phyloP scores from a whole-genome alignment of 2,888 invertebrate genomes.

The Microchrysa polita region DNA sequence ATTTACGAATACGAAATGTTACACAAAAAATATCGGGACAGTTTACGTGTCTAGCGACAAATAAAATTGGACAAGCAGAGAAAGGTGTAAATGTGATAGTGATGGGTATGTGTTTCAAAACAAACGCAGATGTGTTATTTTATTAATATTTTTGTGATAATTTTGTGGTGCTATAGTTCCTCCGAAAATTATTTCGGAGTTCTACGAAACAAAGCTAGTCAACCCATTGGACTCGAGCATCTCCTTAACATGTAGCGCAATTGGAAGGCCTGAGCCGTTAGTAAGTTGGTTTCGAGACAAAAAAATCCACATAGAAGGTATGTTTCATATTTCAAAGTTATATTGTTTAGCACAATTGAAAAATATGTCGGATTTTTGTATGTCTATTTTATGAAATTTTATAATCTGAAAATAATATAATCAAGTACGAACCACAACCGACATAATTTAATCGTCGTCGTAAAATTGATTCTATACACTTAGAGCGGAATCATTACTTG shows the following conservation, averaged over 20 bases:
- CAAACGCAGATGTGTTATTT: too few relatives aligned
- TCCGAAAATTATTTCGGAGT: slow-evolving; percentile 64
- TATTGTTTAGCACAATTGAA: too few relatives aligned
- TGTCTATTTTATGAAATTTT: too few relatives aligned
- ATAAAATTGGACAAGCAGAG: slow-evolving; percentile 66
- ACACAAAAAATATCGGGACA: slow-evolving; percentile 66
- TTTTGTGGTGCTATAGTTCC: too few relatives aligned
- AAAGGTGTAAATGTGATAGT: slow-evolving; percentile 63
- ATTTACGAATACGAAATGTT: slow-evolving; percentile 64
- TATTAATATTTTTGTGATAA: too few relatives aligned
- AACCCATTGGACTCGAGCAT: slow-evolving; percentile 53
- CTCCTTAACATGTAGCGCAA: slow-evolving; percentile 65
- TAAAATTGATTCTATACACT: too few relatives aligned
- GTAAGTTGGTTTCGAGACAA: slow-evolving; percentile 67
- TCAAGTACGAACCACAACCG: too few relatives aligned
- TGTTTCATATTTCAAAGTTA: too few relatives aligned
- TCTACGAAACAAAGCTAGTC: slow-evolving; percentile 63
- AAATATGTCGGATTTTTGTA: too few relatives aligned
- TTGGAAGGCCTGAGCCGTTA: slow-evolving; percentile 67
- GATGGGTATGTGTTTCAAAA: slow-evolving; percentile 64
- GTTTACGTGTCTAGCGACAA: slow-evolving; percentile 70
- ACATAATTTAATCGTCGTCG: too few relatives aligned
- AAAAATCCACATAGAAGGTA: slow-evolving; percentile 13
- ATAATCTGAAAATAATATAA: too few relatives aligned
- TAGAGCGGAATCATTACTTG: too few relatives aligned